Evolutionary conservation across 2,113 vertebrate species (phyloP), one percentile per base, ranked within the genome.

Genomic region (Zeus faber): DNA sequence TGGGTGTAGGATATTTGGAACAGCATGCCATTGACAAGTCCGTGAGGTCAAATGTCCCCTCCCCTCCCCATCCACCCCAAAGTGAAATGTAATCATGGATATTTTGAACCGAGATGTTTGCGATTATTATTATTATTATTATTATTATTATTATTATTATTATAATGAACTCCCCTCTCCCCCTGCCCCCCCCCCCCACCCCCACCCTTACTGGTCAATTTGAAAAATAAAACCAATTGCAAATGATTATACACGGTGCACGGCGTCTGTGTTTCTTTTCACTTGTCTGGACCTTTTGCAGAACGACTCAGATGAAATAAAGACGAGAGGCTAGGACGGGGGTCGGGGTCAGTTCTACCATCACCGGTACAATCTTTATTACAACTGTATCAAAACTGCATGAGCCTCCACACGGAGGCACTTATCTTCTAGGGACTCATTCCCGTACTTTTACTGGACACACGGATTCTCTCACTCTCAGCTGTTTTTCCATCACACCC

Each of bases 361-460:
- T 78, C 58, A 75, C 63, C 67, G 72, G 64, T 72, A 71, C 77
- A 53, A 57, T 69, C 72, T 85, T 85, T 87, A 86, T 84, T n/a
- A 86, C 82, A 87, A 86, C 75, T 49, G 70, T 85, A 87, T 87
- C 73, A 85, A 85, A 85, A 85, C 76, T n/a, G 16, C 50, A 54
- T 47, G 49, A 65, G 70, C 63, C 60, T 67, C 49, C 61, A 65
- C 74, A 65, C 59, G 54, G 9, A 18, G 40, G 43, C n/a, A n/a
- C n/a, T n/a, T n/a, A n/a, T n/a, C n/a, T n/a, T n/a, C n/a, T n/a
- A n/a, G n/a, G n/a, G n/a, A n/a, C n/a, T n/a, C n/a, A n/a, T n/a
- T n/a, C n/a, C n/a, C n/a, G n/a, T n/a, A n/a, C n/a, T n/a, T n/a
- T n/a, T n/a, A n/a, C n/a, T n/a, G n/a, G n/a, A n/a, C n/a, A n/a